Evolutionary conservation across 2,113 vertebrate genomes (phyloP).

Genomic region (Zootoca vivipara): DNA sequence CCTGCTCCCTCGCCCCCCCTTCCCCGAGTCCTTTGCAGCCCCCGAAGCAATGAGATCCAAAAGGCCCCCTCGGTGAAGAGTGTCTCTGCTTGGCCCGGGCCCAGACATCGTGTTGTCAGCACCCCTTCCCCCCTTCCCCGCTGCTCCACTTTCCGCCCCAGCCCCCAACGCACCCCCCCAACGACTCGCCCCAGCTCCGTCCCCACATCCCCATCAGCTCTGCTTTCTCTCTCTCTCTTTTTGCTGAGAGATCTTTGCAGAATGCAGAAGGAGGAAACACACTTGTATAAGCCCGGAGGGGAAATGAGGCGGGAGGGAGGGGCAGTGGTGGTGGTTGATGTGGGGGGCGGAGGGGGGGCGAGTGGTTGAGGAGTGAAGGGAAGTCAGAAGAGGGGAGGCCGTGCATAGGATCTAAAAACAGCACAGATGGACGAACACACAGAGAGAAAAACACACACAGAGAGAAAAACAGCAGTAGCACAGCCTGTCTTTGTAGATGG

Average conservation of each 20-base stretch:
- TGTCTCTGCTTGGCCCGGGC: slow-evolving; percentile 5
- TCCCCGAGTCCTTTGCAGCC: slow-evolving; percentile 6
- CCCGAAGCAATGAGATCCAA: slow-evolving; percentile 30
- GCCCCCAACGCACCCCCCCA: not conserved
- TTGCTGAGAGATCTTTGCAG: slow-evolving; percentile 23
- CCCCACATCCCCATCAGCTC: slow-evolving; percentile 18
- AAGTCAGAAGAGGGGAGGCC: not conserved
- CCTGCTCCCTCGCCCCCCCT: not conserved
- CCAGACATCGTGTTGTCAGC: slow-evolving; percentile 23
- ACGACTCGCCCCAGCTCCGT: not conserved
- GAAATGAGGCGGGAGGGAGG: not conserved
- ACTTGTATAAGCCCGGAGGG: slow-evolving; percentile 4
- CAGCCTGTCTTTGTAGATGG: not conserved
- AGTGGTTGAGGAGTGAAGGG: slow-evolving; percentile 13
- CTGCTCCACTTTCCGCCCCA: not conserved
- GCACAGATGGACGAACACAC: slow-evolving; percentile 8
- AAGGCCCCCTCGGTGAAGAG: slow-evolving; percentile 2
- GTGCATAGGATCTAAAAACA: slow-evolving; percentile 24
- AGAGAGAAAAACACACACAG: not conserved
- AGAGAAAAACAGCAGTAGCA: not conserved
- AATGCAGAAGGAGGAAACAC: slow-evolving; percentile 24
- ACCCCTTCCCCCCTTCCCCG: not conserved
- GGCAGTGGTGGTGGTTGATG: not conserved
- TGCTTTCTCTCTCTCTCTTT: not conserved
- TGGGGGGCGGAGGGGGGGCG: not conserved